Conservation (phyloP, 2,888 invertebrate genomes). For the Pinctada fucata region DNA sequence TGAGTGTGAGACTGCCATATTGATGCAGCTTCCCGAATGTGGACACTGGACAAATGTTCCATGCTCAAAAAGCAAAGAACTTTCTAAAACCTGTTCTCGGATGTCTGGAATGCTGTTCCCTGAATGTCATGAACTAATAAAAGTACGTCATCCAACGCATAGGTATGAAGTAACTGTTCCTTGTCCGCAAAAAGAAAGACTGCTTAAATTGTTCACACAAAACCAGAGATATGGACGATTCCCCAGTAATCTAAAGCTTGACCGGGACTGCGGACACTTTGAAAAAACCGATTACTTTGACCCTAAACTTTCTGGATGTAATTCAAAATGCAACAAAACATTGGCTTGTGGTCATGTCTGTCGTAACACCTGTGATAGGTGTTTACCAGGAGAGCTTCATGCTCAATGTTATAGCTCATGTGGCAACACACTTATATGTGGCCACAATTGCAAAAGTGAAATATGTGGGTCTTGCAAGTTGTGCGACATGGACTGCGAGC, state of each 20-base stretch:
- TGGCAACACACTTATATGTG: conserved; percentile 15
- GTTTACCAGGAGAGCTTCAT: background rate
- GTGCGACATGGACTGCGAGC: conserved; percentile 7
- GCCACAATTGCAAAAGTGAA: conserved; percentile 16
- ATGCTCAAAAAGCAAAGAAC: background rate
- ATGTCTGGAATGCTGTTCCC: too few relatives aligned
- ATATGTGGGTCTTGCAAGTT: conserved; percentile 18
- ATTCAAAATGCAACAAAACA: background rate
- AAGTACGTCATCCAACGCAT: too few relatives aligned
- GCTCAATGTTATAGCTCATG: conserved; percentile 21
- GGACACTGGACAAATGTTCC: conserved; percentile 6
- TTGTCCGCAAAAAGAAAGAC: too few relatives aligned
- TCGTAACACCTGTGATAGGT: background rate
- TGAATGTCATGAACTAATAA: too few relatives aligned
- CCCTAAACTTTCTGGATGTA: background rate
- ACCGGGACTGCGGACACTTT: background rate
- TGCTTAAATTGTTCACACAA: too few relatives aligned
- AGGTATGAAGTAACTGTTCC: too few relatives aligned
- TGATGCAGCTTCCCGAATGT: background rate
- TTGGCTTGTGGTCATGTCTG: conserved; percentile 12
- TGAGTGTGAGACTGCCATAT: background rate
- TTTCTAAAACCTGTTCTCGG: background rate
- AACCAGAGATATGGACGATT: too few relatives aligned
- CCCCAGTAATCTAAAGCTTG: too few relatives aligned
- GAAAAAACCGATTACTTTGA: background rate